Percentiles rank a stretch among this genome's conserved stretches.
Conservation (phyloP, 2,888 invertebrate species). For the Agonopterix heracliana region DNA sequence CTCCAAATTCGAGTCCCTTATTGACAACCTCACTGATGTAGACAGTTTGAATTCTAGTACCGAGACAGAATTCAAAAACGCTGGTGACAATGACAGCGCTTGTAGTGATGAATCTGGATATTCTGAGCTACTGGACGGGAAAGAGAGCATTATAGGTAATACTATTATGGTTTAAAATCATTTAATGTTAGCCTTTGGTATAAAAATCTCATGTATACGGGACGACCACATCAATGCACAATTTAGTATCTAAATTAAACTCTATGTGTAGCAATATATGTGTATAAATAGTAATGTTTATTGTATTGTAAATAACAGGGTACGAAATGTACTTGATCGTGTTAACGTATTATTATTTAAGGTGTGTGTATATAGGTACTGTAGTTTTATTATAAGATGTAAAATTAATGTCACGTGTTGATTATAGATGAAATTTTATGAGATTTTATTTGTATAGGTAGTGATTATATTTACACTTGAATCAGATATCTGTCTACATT, state of each 20-base stretch:
- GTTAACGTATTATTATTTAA: conserved; percentile 46
- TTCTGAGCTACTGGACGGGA: conserved; percentile 81
- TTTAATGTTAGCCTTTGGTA: conserved; percentile 12
- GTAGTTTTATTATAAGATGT: conserved; percentile 20
- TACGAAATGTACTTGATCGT: conserved; percentile 26
- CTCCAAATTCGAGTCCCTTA: conserved; percentile 58
- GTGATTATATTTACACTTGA: conserved; percentile 11
- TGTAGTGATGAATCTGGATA: conserved; percentile 95
- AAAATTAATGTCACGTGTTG: conserved; percentile 3
- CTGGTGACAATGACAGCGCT: conserved; percentile 84
- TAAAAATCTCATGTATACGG: conserved; percentile 7
- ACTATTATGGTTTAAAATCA: conserved; percentile 63
- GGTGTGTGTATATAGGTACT: conserved; percentile 53
- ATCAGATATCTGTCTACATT: conserved; percentile 22
- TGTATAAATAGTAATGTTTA: conserved; percentile 9
- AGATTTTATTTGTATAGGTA: conserved; percentile 11
- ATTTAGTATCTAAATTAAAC: conserved; percentile 22
- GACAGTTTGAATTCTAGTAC: conserved; percentile 58
- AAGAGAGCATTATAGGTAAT: conserved; percentile 66
- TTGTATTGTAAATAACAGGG: conserved; percentile 24
- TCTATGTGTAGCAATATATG: conserved; percentile 12
- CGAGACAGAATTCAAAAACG: conserved; percentile 66
- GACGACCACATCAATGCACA: conserved; percentile 29
- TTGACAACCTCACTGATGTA: conserved; percentile 57
- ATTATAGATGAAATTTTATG: conserved; percentile 7